These are phyloP conservation scores for Philaethria dido DNA, from an alignment of 2,888 invertebrate genomes.

Conservation along the genomic window DNA sequence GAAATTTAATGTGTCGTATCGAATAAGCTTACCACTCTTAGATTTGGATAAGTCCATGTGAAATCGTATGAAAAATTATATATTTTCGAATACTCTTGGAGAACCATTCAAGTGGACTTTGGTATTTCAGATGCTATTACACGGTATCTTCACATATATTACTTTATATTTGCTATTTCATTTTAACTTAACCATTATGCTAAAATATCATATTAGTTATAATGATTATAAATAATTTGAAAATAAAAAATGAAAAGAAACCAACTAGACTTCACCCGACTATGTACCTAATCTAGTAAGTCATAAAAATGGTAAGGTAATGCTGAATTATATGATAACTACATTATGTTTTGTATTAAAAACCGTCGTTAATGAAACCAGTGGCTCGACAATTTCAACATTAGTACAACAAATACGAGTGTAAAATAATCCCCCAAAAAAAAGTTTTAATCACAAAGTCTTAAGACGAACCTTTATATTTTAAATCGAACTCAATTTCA, in stretches of 20 bases:
- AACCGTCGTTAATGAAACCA: conserved; percentile 34
- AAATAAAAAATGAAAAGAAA: neutral
- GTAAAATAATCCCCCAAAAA: conserved; percentile 72
- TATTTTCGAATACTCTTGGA: conserved; percentile 76
- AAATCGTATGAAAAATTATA: conserved; percentile 81
- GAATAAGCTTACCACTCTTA: conserved; percentile 19
- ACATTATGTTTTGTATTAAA: neutral
- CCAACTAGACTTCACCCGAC: too few species aligned
- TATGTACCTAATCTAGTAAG: too few species aligned
- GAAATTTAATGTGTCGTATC: conserved; percentile 34
- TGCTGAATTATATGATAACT: neutral
- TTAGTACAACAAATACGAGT: conserved; percentile 76
- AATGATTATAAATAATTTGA: too few species aligned
- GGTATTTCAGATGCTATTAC: conserved; percentile 65
- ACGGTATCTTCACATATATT: conserved; percentile 62
- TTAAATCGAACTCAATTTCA: conserved; percentile 82
- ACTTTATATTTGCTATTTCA: neutral
- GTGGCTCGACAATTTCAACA: conserved; percentile 59
- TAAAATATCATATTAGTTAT: neutral
- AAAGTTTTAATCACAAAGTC: conserved; percentile 67
- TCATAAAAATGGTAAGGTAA: too few species aligned
- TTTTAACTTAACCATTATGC: neutral
- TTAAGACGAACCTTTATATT: conserved; percentile 76
- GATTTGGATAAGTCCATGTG: conserved; percentile 55
- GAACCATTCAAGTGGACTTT: conserved; percentile 64